Evolutionary conservation across 2,797 vertebrate genomes (phyloP).

Genomic region (Pseudopleuronectes americanus): DNA sequence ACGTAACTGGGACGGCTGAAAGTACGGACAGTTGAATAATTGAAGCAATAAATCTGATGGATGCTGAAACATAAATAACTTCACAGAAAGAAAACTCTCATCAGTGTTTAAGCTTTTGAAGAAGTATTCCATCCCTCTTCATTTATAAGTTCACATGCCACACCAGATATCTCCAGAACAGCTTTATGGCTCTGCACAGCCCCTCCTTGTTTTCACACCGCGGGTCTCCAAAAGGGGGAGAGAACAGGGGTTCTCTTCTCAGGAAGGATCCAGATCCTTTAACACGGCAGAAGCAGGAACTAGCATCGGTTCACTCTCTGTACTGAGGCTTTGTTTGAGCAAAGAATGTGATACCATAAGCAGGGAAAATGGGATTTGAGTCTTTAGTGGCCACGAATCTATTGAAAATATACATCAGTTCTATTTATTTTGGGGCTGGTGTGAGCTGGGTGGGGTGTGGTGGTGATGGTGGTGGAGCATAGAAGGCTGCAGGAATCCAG

Average conservation of each 20-base stretch:
- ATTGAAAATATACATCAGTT: constrained; percentile 77
- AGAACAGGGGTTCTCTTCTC: constrained; percentile 45
- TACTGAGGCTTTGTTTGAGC: constrained; percentile 64
- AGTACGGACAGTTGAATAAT: constrained; percentile 47
- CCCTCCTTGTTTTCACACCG: constrained; percentile 58
- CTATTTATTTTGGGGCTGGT: constrained; percentile 75
- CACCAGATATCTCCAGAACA: constrained; percentile 29
- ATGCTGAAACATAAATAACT: constrained; percentile 61
- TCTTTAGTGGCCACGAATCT: constrained; percentile 73
- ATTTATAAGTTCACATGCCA: constrained; percentile 33
- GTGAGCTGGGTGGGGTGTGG: constrained; percentile 27
- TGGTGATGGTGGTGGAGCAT: constrained; percentile 26
- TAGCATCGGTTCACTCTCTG: constrained; percentile 51
- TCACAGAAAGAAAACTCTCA: constrained; percentile 40
- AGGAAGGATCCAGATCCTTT: constrained; percentile 65
- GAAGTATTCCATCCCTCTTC: constrained; percentile 18
- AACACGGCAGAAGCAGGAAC: constrained; percentile 53
- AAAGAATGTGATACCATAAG: constrained; percentile 71
- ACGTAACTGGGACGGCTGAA: constrained; percentile 57
- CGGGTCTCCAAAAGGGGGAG: constrained; percentile 20
- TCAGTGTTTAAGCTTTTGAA: constrained; percentile 36
- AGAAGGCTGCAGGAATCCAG: constrained; percentile 64
- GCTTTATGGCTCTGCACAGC: constrained; percentile 31
- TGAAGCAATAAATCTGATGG: constrained; percentile 68
- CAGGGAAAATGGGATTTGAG: constrained; percentile 77